phyloP scores from a whole-genome alignment of 2,888 invertebrate species.

The Orchestes rusci region DNA sequence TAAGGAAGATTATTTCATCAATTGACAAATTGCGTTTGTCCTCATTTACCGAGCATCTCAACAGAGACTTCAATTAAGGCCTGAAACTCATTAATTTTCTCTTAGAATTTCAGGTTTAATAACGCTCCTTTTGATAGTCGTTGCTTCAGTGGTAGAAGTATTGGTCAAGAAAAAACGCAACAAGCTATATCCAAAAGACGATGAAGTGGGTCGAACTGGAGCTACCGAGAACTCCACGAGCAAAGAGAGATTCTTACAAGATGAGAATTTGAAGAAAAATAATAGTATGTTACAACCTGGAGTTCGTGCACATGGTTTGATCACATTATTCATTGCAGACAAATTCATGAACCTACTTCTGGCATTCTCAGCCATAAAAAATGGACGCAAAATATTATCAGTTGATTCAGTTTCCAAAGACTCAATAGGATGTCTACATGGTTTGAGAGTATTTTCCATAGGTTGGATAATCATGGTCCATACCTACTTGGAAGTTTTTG shows the following conservation, averaged over 20 bases:
- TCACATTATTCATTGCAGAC: conserved; percentile 47
- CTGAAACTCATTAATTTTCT: too few relatives aligned
- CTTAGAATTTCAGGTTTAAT: conserved; percentile 46
- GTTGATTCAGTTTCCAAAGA: conserved; percentile 59
- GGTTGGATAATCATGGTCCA: conserved; percentile 81
- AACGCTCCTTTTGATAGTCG: conserved; percentile 51
- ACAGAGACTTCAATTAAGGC: too few relatives aligned
- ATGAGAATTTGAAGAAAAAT: background rate
- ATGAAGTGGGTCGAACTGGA: too few relatives aligned
- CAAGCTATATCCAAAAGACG: conserved; percentile 4
- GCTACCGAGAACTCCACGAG: conserved; percentile 31
- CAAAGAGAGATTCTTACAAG: conserved; percentile 22
- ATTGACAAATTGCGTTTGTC: too few relatives aligned
- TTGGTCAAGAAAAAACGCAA: conserved; percentile 42
- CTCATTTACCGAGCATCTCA: too few relatives aligned
- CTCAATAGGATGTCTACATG: conserved; percentile 68
- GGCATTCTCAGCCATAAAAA: conserved; percentile 68
- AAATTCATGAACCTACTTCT: conserved; percentile 56
- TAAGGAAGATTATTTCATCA: too few relatives aligned
- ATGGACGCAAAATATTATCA: conserved; percentile 67
- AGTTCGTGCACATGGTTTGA: too few relatives aligned
- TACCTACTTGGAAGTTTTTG: conserved; percentile 74
- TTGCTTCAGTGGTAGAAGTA: conserved; percentile 58
- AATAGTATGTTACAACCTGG: background rate
- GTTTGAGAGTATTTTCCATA: conserved; percentile 69